phyloP scores from a whole-genome alignment of 2,797 vertebrate species.

The Myripristis jacobus region DNA sequence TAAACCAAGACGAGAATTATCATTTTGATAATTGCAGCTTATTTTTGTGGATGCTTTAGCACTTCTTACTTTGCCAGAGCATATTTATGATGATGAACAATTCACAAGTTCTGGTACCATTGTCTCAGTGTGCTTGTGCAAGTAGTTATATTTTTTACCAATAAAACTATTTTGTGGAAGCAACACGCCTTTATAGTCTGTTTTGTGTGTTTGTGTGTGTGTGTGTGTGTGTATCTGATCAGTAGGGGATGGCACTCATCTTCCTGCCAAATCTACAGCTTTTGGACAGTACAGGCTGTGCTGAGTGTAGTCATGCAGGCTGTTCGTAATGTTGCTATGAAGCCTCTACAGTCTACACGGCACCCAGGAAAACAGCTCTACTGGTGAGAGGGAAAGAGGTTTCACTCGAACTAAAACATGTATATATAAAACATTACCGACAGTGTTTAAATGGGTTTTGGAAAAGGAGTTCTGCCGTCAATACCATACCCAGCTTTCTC shows the following conservation, averaged over 20 bases:
- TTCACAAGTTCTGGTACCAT: conserved; percentile 84
- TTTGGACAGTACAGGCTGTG: conserved; percentile 58
- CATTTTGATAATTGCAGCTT: conserved; percentile 84
- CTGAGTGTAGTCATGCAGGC: conserved; percentile 54
- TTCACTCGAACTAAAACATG: conserved; percentile 41
- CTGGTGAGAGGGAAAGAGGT: background rate
- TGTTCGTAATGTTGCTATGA: conserved; percentile 39
- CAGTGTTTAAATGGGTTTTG: conserved; percentile 46
- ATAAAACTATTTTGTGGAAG: conserved; percentile 89
- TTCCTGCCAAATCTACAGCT: conserved; percentile 69
- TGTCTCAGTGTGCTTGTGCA: conserved; percentile 88
- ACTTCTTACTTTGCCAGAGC: conserved; percentile 85
- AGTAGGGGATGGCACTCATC: conserved; percentile 35
- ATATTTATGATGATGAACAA: conserved; percentile 81
- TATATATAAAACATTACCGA: conserved; percentile 53
- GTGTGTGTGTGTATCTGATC: conserved; percentile 27
- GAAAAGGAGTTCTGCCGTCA: conserved; percentile 36
- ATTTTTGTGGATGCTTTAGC: conserved; percentile 87
- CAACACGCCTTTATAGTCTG: conserved; percentile 52
- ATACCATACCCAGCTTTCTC: conserved; percentile 25
- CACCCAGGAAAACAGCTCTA: conserved; percentile 24
- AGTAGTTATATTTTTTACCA: conserved; percentile 91
- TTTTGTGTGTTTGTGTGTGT: conserved; percentile 17
- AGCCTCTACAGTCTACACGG: background rate
- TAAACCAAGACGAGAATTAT: conserved; percentile 74